Evolutionary conservation across 2,113 vertebrate species (phyloP).

Genomic region (Sylvietta virens): DNA sequence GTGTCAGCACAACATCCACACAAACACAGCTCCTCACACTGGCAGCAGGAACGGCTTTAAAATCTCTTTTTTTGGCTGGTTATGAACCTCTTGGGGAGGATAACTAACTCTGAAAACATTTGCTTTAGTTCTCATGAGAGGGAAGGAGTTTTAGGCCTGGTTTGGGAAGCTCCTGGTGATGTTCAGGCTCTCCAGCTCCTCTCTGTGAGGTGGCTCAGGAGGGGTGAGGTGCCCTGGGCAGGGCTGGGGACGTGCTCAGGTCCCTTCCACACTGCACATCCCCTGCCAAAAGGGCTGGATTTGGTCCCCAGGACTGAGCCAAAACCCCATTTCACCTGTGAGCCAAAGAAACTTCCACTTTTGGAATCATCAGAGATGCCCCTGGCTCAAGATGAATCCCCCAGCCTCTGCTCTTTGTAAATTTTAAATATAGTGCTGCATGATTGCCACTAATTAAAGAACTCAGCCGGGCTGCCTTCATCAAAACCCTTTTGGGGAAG

Average conservation of each 20-base stretch:
- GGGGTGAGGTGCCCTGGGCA: not conserved
- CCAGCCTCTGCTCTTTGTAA: not conserved
- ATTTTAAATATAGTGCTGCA: not conserved
- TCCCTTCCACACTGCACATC: not conserved
- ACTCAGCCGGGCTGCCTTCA: not conserved
- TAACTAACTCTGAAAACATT: not conserved
- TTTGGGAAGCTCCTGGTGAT: not conserved
- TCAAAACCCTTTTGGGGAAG: not conserved
- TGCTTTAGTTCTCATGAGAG: not conserved
- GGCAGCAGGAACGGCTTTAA: not conserved
- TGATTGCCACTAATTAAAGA: not conserved
- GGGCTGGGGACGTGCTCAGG: not conserved
- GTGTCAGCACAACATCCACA: not conserved
- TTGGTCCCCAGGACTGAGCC: not conserved
- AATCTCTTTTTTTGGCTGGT: not conserved
- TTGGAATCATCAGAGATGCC: not conserved
- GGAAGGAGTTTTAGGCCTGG: not conserved
- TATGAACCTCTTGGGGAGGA: not conserved
- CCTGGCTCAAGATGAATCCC: not conserved
- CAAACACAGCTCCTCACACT: not conserved
- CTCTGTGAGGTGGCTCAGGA: not conserved
- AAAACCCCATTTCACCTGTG: not conserved
- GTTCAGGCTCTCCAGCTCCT: not conserved
- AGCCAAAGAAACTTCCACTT: not conserved
- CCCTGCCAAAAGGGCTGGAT: not conserved